A percentile compares a stretch with the other conserved stretches of the same genome.
Conservation (phyloP, 1,140 invertebrate genomes). For the Ips typographus region DNA sequence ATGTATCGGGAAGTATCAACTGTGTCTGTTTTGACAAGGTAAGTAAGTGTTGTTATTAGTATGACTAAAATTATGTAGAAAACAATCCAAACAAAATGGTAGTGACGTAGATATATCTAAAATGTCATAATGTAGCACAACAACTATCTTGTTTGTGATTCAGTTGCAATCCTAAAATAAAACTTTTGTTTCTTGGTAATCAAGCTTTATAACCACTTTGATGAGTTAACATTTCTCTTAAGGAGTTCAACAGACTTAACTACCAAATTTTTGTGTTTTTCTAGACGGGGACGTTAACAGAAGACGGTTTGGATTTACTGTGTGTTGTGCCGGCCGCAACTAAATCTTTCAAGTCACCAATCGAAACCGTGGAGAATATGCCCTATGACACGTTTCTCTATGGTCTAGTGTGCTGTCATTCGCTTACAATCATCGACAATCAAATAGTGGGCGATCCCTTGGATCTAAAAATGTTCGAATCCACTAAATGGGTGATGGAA, state of each 20-base stretch:
- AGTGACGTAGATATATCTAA: not conserved
- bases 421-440: constrained; percentile 81
- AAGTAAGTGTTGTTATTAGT: constrained; percentile 35
- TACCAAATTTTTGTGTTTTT: constrained; percentile 36
- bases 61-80: not conserved
- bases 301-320: constrained; percentile 87
- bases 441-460: constrained; percentile 87
- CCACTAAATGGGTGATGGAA: constrained; percentile 73
- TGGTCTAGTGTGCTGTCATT: constrained; percentile 87
- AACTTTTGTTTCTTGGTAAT: too few species aligned
- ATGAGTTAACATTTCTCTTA: too few species aligned
- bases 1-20: constrained; percentile 93
- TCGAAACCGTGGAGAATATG: constrained; percentile 58
- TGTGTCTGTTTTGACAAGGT: constrained; percentile 97
- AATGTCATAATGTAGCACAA: not conserved
- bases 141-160: not conserved
- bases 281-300: constrained; percentile 87
- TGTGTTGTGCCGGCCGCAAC: constrained; percentile 69
- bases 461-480: constrained; percentile 87
- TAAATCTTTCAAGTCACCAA: constrained; percentile 59
- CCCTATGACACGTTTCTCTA: constrained; percentile 63
- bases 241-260: constrained; percentile 12
- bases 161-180: too few species aligned
- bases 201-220: too few species aligned
- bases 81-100: not conserved